Evolutionary conservation across 2,113 vertebrate genomes (phyloP).

Genomic region (Bos javanicus): DNA sequence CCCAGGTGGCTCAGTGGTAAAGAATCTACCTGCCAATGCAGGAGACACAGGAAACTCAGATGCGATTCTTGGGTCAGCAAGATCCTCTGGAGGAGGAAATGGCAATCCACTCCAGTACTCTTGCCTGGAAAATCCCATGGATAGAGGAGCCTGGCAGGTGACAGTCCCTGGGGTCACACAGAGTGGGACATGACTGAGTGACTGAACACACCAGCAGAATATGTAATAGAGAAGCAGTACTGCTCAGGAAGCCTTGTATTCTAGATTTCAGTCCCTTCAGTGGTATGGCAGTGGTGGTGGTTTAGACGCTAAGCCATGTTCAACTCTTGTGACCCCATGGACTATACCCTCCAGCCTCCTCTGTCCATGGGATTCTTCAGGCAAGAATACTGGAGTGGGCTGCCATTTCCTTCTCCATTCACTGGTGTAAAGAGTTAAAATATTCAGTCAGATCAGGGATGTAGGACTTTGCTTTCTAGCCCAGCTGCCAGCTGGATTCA

Average conservation of each 20-base stretch:
- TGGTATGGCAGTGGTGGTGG: not conserved
- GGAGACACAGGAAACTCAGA: not conserved
- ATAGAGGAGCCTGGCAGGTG: not conserved
- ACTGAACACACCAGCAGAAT: not conserved
- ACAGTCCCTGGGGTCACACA: not conserved
- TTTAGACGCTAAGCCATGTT: fast-evolving
- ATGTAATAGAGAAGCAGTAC: not conserved
- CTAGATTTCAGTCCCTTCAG: not conserved
- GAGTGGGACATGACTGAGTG: not conserved
- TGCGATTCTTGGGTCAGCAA: not conserved
- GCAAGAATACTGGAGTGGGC: not conserved
- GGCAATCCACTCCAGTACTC: not conserved
- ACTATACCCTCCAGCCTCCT: not conserved
- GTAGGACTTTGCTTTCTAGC: not conserved
- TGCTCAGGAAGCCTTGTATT: not conserved
- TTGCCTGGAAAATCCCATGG: not conserved
- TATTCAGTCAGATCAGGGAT: not conserved
- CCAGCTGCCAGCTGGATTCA: not conserved
- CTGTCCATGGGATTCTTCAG: not conserved
- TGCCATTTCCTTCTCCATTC: not conserved
- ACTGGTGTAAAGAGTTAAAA: not conserved
- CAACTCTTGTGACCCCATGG: fast-evolving
- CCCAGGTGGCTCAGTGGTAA: not conserved
- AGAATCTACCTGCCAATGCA: not conserved
- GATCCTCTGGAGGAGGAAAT: not conserved